These are phyloP conservation scores for Sebastes nivosus DNA, from an alignment of 2,797 vertebrate species.

Conservation along the genomic window DNA sequence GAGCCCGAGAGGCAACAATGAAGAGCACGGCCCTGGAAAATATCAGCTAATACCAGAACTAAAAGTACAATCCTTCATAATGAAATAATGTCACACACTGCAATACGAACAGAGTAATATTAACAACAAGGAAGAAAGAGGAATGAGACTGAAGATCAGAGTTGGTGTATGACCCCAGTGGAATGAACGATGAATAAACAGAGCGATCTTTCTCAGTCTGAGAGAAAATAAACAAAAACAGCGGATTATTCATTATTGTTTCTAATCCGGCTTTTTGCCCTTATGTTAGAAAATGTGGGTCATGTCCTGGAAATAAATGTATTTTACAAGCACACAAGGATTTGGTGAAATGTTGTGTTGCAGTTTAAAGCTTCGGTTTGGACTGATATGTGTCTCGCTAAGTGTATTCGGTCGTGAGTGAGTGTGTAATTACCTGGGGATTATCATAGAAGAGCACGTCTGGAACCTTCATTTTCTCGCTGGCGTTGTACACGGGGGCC, in stretches of 20 bases:
- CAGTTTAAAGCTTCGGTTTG: neutral
- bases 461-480: conserved; percentile 93
- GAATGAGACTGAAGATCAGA: neutral
- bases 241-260: conserved; percentile 11
- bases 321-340: neutral
- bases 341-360: neutral
- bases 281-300: neutral
- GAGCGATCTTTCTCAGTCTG: neutral
- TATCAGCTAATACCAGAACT: conserved; percentile 19
- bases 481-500: conserved; percentile 83
- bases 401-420: neutral
- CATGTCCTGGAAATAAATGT: conserved; percentile 4
- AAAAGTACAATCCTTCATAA: conserved; percentile 35
- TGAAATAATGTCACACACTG: conserved; percentile 19
- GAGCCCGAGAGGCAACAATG: neutral
- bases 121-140: neutral
- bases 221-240: neutral
- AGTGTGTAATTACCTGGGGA: conserved; percentile 82
- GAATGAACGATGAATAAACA: neutral
- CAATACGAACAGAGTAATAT: neutral
- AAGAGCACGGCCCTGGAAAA: neutral
- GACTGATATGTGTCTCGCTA: neutral
- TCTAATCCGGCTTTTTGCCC: neutral
- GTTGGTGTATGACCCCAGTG: neutral
- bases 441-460: conserved; percentile 98